These are phyloP conservation scores for Amazona vittata DNA, from an alignment of 2,113 vertebrate species.

Conservation along the genomic window DNA sequence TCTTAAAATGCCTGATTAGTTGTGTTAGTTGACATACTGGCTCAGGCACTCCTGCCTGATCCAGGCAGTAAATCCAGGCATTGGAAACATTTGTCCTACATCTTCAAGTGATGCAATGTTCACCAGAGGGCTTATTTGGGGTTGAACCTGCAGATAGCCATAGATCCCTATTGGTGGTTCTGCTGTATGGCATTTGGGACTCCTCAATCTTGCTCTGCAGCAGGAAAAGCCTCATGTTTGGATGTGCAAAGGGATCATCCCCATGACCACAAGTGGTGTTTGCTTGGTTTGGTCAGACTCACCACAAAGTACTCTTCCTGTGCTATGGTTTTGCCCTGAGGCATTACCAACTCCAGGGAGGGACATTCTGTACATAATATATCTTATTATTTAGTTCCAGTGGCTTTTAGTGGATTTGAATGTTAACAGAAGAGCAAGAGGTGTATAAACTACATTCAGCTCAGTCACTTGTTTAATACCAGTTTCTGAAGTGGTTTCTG, in stretches of 20 bases:
- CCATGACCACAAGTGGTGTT: not conserved
- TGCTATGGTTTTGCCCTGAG: not conserved
- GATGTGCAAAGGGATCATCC: not conserved
- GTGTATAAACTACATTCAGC: not conserved
- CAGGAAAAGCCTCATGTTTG: not conserved
- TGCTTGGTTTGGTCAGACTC: not conserved
- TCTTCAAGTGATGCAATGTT: not conserved
- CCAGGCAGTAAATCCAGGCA: not conserved
- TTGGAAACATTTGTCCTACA: not conserved
- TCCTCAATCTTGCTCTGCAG: not conserved
- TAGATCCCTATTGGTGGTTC: not conserved
- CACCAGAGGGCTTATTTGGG: not conserved
- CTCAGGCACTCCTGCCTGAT: not conserved
- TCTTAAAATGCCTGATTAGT: conserved; percentile 23
- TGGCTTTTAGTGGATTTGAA: not conserved
- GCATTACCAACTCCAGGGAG: not conserved
- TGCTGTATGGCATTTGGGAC: not conserved
- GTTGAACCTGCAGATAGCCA: not conserved
- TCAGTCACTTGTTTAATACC: not conserved
- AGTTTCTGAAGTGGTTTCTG: not conserved
- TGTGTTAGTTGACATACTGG: not conserved
- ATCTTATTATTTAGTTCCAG: not conserved
- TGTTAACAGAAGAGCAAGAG: not conserved
- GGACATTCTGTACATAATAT: not conserved
- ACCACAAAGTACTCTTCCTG: not conserved